Evolutionary conservation across 2,888 invertebrate genomes (phyloP), one percentile per base, ranked within the genome.

Genomic region (Psylliodes chrysocephalus): DNA sequence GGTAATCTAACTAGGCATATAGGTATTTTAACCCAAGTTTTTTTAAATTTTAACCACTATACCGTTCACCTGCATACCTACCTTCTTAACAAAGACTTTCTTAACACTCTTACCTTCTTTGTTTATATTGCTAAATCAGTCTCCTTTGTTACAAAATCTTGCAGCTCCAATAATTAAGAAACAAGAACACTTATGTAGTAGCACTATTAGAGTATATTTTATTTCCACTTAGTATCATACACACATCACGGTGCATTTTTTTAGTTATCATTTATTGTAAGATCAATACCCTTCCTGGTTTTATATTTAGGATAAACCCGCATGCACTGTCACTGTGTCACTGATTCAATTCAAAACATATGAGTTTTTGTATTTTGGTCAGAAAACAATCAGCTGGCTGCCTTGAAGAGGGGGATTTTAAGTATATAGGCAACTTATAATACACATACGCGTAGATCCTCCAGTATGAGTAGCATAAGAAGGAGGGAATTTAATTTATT

Each of bases 311-410:
- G 30, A 30, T 30, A 30, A n/a, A 30, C 30, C 30, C 30, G 30
- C 30, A 30, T 30, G 30, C 6, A 30, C 10, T 30, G 4, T 10
- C 8, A 8, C n/a, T n/a, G n/a, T n/a, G 2, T 15, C 40, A 19
- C 6, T 64, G 64, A 54, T n/a, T n/a, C 57, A 61, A n/a, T n/a
- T n/a, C 65, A 61, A 61, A 65, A 65, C 61, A 65, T 64, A 61
- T 61, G 65, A 61, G 53, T 57, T 18, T 56, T 61, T 49, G 54
- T 42, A n/a, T n/a, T 60, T 64, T 14, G 18, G 18, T 18, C 19
- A 1, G 40, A 7, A 15, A 42, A 46, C 10, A n/a, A 19, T 2
- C 10, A 30, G 25, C 30, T 30, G 30, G 30, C 10, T 30, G 10
- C 30, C 3, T 30, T 8, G 30, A 30, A 8, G 10, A 30, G 10